phyloP scores from a whole-genome alignment of 2,888 invertebrate genomes.

The Sinelater perroti region DNA sequence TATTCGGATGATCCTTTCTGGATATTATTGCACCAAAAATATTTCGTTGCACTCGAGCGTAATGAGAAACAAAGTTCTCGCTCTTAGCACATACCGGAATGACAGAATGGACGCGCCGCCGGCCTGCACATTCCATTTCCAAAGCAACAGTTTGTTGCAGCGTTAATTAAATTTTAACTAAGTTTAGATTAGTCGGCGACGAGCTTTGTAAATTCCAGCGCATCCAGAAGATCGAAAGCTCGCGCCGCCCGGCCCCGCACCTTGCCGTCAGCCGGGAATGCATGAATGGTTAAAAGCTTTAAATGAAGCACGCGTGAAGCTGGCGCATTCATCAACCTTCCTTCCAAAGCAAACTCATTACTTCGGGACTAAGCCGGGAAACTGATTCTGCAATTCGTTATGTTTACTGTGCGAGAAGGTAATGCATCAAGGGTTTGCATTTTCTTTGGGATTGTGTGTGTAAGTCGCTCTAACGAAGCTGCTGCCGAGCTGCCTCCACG shows the following conservation, averaged over 20 bases:
- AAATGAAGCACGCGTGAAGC: conserved; percentile 55
- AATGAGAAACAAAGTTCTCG: too few relatives aligned
- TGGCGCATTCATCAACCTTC: conserved; percentile 51
- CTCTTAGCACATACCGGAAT: too few relatives aligned
- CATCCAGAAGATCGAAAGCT: conserved; percentile 29
- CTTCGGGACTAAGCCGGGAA: conserved; percentile 51
- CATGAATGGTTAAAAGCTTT: conserved; percentile 52
- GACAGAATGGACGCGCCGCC: too few relatives aligned
- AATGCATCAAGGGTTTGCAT: conserved; percentile 53
- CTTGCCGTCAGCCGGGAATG: conserved; percentile 30
- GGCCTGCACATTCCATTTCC: too few relatives aligned
- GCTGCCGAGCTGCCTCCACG: conserved; percentile 40
- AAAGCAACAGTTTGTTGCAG: conserved; percentile 32
- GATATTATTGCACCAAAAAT: too few relatives aligned
- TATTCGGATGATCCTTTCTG: too few relatives aligned
- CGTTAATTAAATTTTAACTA: conserved; percentile 30
- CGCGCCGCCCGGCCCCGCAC: conserved; percentile 26
- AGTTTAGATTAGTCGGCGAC: conserved; percentile 24
- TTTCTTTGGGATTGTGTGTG: conserved; percentile 48
- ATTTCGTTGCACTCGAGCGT: too few relatives aligned
- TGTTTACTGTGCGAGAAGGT: conserved; percentile 52
- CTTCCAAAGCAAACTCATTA: conserved; percentile 55
- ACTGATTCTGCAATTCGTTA: conserved; percentile 55
- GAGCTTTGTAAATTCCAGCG: conserved; percentile 30
- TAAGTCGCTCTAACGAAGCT: conserved; percentile 45